Conservation (phyloP, 2,888 invertebrate genomes). For the Dusona sp. region DNA sequence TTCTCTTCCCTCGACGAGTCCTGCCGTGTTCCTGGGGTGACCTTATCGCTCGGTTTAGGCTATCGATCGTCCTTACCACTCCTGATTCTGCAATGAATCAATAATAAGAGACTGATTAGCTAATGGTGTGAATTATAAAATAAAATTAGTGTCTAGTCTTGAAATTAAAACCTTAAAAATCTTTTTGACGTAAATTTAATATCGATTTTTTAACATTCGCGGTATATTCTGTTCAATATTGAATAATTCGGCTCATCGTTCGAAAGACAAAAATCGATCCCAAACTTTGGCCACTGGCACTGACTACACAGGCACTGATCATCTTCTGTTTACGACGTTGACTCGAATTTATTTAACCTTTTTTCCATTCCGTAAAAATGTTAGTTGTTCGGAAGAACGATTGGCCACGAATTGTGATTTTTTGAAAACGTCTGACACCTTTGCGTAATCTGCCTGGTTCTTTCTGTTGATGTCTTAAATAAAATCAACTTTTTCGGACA, state of each 20-base stretch:
- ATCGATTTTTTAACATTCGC: background rate
- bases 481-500: background rate
- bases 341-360: too few species aligned
- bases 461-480: background rate
- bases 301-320: too few species aligned
- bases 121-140: conserved; percentile 3
- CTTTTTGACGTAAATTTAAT: background rate
- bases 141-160: conserved; percentile 7
- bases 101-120: conserved; percentile 50
- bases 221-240: background rate
- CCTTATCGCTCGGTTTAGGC: conserved; percentile 59
- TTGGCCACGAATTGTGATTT: too few species aligned
- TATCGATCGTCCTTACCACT: conserved; percentile 65
- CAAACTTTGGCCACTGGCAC: too few species aligned
- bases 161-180: background rate
- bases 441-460: too few species aligned
- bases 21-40: conserved; percentile 54
- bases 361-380: too few species aligned
- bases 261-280: too few species aligned
- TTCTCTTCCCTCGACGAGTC: conserved; percentile 45
- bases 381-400: too few species aligned
- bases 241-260: background rate
- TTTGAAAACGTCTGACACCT: too few species aligned
- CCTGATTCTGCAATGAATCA: conserved; percentile 61
- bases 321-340: too few species aligned